Percentiles rank a stretch among this genome's conserved stretches.
Conservation (phyloP, 2,113 vertebrate species). For the Mobula hypostoma region DNA sequence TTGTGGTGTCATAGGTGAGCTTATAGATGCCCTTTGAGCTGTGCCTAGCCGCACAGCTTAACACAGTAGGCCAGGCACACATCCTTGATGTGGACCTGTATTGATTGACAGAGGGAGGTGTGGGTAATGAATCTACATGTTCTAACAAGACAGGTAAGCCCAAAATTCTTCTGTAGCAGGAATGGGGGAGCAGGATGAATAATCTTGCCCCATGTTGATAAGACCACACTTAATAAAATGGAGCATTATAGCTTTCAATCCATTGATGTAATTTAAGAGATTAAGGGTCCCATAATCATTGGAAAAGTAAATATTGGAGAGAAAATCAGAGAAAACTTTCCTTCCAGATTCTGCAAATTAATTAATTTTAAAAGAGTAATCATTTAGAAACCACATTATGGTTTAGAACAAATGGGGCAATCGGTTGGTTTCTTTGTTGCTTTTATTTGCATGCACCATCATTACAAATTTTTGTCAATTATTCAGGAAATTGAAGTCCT, state of each 20-base stretch:
- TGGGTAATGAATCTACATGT: not conserved
- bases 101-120: too few relatives aligned
- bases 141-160: not conserved
- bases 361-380: not conserved
- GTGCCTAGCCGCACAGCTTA: too few relatives aligned
- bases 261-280: not conserved
- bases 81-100: too few relatives aligned
- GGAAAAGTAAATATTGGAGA: too few relatives aligned
- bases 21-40: too few relatives aligned
- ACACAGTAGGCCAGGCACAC: too few relatives aligned
- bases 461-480: not conserved
- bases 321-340: not conserved
- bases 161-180: not conserved
- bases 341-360: not conserved
- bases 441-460: not conserved
- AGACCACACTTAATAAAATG: not conserved
- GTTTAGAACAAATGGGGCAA: not conserved
- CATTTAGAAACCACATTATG: not conserved
- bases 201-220: not conserved
- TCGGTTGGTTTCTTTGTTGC: not conserved
- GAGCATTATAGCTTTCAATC: not conserved
- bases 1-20: too few relatives aligned
- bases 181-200: not conserved
- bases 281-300: not conserved
- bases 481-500: not conserved